phyloP scores from a whole-genome alignment of 1,140 invertebrate species.

The Globodera ellingtonae region DNA sequence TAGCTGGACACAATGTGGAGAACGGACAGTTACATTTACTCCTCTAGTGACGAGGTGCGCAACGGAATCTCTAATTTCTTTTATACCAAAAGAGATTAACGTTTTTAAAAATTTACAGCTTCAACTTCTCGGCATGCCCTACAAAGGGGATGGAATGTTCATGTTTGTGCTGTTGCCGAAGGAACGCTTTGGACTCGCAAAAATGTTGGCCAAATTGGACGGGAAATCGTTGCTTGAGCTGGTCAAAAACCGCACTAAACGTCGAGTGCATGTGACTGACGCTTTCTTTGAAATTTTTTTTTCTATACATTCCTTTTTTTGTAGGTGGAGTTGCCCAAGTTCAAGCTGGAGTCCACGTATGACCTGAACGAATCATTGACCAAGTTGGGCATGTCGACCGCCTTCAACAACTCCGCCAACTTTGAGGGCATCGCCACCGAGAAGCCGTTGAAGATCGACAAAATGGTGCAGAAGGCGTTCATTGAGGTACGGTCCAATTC shows the following conservation, averaged over 20 bases:
- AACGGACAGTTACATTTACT: not conserved
- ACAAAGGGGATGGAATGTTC: slow-evolving; percentile 14
- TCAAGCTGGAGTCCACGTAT: not conserved
- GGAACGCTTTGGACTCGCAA: slow-evolving; percentile 29
- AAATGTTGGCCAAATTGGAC: slow-evolving; percentile 25
- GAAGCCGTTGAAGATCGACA: slow-evolving; percentile 13
- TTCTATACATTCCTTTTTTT: slow-evolving; percentile 32
- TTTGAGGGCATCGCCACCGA: slow-evolving; percentile 14
- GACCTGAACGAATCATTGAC: slow-evolving; percentile 16
- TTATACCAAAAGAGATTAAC: not conserved
- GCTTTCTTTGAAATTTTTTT: not conserved
- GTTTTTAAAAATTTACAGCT: not conserved
- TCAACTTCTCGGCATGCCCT: slow-evolving; percentile 32
- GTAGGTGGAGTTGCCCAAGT: slow-evolving; percentile 26
- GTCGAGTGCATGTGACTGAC: slow-evolving; percentile 24
- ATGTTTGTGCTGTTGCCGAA: slow-evolving; percentile 35
- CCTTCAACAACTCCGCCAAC: slow-evolving; percentile 23
- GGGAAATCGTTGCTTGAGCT: slow-evolving; percentile 22
- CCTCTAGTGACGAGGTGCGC: not conserved
- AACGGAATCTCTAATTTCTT: not conserved
- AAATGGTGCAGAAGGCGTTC: slow-evolving; percentile 33
- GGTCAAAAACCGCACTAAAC: not conserved
- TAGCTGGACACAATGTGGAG: slow-evolving; percentile 13
- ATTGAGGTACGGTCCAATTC: not conserved
- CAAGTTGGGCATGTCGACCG: slow-evolving; percentile 21